A percentile compares a stretch with the other conserved stretches of the same genome.
Evolutionary conservation across 2,113 vertebrate species (phyloP).

Genomic region (Zosterops japonicus): DNA sequence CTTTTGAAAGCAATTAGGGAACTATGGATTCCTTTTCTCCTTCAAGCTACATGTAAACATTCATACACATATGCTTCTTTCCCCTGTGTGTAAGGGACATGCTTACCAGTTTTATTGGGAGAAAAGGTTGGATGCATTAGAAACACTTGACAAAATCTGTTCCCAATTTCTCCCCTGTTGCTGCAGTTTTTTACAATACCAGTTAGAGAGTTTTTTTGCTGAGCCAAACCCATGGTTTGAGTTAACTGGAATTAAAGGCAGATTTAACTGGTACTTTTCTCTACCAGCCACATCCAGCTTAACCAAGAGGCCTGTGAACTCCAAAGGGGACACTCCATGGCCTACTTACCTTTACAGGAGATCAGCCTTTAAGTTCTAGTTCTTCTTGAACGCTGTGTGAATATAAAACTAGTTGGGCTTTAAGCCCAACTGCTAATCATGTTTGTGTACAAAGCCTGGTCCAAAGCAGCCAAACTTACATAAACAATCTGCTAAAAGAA

Average conservation of each 20-base stretch:
- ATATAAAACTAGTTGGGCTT: neutral
- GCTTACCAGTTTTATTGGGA: neutral
- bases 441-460: neutral
- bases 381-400: neutral
- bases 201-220: neutral
- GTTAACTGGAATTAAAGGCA: neutral
- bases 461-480: neutral
- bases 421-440: neutral
- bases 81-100: neutral
- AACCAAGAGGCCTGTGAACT: neutral
- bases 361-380: neutral
- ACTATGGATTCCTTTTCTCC: neutral
- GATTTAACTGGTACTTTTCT: neutral
- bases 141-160: neutral
- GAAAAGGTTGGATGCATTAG: neutral
- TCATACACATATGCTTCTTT: neutral
- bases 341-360: neutral
- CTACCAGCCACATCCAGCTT: neutral
- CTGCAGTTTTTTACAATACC: neutral
- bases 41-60: neutral
- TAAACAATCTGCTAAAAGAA: neutral
- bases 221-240: neutral
- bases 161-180: neutral
- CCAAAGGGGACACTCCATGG: neutral
- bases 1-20: neutral